Percentiles rank a stretch among this genome's conserved stretches.
Conservation (phyloP, 2,888 invertebrate genomes). For the Frankliniella intonsa region DNA sequence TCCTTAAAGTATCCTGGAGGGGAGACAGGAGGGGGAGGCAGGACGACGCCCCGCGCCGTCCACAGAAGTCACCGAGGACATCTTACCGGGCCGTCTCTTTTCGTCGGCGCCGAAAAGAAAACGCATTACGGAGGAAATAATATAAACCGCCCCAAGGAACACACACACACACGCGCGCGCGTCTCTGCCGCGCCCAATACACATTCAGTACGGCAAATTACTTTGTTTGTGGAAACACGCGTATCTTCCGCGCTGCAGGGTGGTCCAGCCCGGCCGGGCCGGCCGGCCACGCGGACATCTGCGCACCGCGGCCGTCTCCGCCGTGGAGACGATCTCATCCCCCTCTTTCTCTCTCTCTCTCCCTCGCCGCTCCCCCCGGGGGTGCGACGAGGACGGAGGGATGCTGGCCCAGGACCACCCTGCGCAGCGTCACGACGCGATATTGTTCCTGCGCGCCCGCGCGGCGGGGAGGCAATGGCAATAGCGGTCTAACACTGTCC, state of each 20-base stretch:
- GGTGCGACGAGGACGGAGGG: background rate
- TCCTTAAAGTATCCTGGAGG: too few species aligned
- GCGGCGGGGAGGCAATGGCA: constrained; percentile 9
- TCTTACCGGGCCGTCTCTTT: too few species aligned
- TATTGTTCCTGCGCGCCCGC: constrained; percentile 9
- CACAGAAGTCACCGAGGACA: too few species aligned
- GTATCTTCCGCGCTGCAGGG: background rate
- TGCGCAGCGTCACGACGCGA: background rate
- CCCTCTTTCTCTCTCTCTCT: background rate
- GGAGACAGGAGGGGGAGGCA: too few species aligned
- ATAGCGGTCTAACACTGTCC: background rate
- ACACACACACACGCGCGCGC: too few species aligned
- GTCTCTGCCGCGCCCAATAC: too few species aligned
- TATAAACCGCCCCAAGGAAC: too few species aligned
- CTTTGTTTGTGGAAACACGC: constrained; percentile 19
- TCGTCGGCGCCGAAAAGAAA: too few species aligned
- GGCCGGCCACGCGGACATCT: background rate
- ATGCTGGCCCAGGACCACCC: background rate
- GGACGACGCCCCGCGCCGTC: too few species aligned
- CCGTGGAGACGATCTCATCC: too few species aligned
- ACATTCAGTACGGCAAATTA: background rate
- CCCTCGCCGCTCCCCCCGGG: background rate
- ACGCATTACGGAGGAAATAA: too few species aligned
- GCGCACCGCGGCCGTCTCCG: background rate
- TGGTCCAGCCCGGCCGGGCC: background rate